A percentile compares a stretch with the other conserved stretches of the same genome.
phyloP scores from a whole-genome alignment of 2,888 invertebrate species.

The Sinhomidia bicolor region DNA sequence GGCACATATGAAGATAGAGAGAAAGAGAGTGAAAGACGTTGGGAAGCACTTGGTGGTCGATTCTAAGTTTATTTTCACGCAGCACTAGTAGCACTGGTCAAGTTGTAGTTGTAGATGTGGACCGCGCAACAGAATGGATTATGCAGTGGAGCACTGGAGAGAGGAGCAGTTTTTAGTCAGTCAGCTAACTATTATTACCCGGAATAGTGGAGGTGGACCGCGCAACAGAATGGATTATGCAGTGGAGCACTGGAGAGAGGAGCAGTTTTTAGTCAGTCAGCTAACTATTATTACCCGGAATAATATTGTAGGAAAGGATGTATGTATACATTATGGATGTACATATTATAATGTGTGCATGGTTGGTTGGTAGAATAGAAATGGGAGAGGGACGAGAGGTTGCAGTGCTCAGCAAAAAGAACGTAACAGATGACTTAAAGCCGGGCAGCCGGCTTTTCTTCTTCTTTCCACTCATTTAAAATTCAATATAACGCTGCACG shows the following conservation, averaged over 20 bases:
- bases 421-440: conserved; percentile 32
- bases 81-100: conserved; percentile 6
- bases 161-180: too few species aligned
- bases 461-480: background rate
- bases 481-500: conserved; percentile 20
- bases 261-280: too few species aligned
- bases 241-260: too few species aligned
- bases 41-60: conserved; percentile 29
- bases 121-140: background rate
- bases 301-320: too few species aligned
- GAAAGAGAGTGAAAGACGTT: conserved; percentile 8
- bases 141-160: too few species aligned
- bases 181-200: background rate
- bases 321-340: background rate
- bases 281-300: background rate
- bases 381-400: background rate
- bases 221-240: background rate
- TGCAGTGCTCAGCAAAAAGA: background rate
- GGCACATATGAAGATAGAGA: background rate
- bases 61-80: conserved; percentile 8
- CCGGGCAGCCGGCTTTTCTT: conserved; percentile 4
- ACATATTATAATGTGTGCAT: background rate
- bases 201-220: background rate
- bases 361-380: background rate
- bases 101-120: background rate